A percentile compares a stretch with the other conserved stretches of the same genome.
Conservation (phyloP, 2,797 vertebrate genomes). For the Spea hammondii region DNA sequence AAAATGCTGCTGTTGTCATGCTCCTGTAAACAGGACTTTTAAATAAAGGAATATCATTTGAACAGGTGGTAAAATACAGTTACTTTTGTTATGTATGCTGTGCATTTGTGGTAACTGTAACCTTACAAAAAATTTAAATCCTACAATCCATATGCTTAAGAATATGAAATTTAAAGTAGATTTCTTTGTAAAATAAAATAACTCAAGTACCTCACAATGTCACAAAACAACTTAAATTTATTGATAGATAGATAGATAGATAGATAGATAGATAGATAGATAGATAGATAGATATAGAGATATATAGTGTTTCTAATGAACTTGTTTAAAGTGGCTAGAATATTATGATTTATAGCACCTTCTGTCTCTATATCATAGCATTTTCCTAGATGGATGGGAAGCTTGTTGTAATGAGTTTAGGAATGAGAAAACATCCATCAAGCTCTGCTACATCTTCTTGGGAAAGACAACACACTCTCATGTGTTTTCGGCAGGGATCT, state of each 20-base stretch:
- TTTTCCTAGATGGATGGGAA: slow-evolving; percentile 86
- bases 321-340: slow-evolving; percentile 71
- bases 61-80: no score
- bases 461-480: slow-evolving; percentile 75
- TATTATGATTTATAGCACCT: slow-evolving; percentile 80
- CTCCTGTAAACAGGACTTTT: no score
- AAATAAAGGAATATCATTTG: no score
- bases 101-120: no score
- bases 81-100: no score
- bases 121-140: no score
- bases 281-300: slow-evolving; percentile 67
- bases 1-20: no score
- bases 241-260: slow-evolving; percentile 20
- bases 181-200: no score
- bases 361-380: slow-evolving; percentile 76
- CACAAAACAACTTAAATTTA: no score
- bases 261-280: slow-evolving; percentile 1
- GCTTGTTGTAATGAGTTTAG: slow-evolving; percentile 82
- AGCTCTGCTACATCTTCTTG: slow-evolving; percentile 71
- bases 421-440: slow-evolving; percentile 84
- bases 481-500: slow-evolving; percentile 75
- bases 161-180: no score
- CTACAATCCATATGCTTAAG: no score
- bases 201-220: no score
- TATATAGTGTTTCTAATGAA: slow-evolving; percentile 77